Percentiles rank a stretch among this genome's conserved stretches.
Evolutionary conservation across 2,888 invertebrate genomes (phyloP).

Genomic region (Molanna angustata): DNA sequence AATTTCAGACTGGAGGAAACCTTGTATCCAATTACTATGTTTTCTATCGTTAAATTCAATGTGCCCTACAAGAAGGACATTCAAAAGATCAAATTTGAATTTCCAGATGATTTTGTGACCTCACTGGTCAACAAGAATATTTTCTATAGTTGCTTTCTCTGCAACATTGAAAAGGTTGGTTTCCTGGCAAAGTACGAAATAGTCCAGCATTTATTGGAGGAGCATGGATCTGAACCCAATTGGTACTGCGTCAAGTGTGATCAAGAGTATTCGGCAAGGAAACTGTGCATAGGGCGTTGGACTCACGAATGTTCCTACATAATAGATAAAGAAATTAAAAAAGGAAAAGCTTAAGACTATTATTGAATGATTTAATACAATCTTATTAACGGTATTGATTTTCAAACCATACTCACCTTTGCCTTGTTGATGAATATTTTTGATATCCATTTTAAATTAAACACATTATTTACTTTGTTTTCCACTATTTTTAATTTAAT

Average conservation of each 20-base stretch:
- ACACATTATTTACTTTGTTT: too few species aligned
- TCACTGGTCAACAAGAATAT: background rate
- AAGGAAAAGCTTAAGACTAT: background rate
- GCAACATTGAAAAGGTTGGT: background rate
- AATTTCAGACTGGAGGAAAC: conserved; percentile 10
- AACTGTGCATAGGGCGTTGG: conserved; percentile 1
- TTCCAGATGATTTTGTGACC: background rate
- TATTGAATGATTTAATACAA: too few species aligned
- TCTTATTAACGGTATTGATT: too few species aligned
- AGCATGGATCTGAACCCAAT: conserved; percentile 13
- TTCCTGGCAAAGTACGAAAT: conserved; percentile 2
- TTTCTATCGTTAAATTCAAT: conserved; percentile 5
- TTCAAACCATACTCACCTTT: too few species aligned
- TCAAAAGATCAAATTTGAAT: background rate
- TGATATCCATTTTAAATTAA: too few species aligned
- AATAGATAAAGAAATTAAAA: background rate
- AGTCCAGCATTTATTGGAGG: conserved; percentile 5
- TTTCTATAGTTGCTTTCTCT: conserved; percentile 7
- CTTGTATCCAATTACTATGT: background rate
- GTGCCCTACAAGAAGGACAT: background rate
- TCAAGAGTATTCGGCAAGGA: background rate
- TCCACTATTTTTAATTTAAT: too few species aligned
- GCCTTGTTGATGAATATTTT: too few species aligned
- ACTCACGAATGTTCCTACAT: background rate
- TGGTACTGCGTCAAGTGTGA: conserved; percentile 10